Evolutionary conservation across 2,797 vertebrate genomes (phyloP), one percentile per base, ranked within the genome.

Genomic region (Hoplostethus mediterraneus): DNA sequence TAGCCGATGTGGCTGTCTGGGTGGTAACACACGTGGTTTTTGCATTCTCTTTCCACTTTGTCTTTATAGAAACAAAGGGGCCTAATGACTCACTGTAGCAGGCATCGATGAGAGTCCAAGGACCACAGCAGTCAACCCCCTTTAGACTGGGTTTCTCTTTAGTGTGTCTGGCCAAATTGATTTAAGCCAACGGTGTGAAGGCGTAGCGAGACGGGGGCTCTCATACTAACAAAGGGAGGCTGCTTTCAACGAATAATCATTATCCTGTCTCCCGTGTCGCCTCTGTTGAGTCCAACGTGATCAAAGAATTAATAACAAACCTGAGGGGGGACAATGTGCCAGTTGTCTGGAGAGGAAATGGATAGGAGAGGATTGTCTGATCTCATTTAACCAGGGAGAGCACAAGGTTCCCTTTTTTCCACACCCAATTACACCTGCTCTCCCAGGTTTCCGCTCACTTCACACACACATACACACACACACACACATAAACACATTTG

Each of bases 341-440:
- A 67, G 74, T 79, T 85, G 82, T 88, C 85, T 81, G 17, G 5
- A 54, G 54, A 84, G 82, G 82, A 90, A 92, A 86, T 84, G 80
- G 76, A 86, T 68, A 79, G 67, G 60, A 73, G 73, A 87, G 71
- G 72, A 88, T 75, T 86, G 87, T 90, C 90, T 82, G 83, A 90
- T 94, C 81, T 90, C 77, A 90, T 91, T 92, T 91, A 79, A 67
- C 64, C 67, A 51, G 57, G 40, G 51, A 84, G 67, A 86, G 63
- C 83, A 85, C 64, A 25, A 77, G 70, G 72, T 77, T 88, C 63
- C 47, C 45, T 55, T 71, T 85, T 86, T 71, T 73, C 74, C 82
- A 90, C 89, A 89, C 82, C 76, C 88, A 93, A 92, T 94, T 93
- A 93, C 90, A 90, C 87, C 86, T 90, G 87, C 84, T 91, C 79